Base-by-base conservation (phyloP, 2,113 vertebrate genomes). In the Spea multiplicata region DNA sequence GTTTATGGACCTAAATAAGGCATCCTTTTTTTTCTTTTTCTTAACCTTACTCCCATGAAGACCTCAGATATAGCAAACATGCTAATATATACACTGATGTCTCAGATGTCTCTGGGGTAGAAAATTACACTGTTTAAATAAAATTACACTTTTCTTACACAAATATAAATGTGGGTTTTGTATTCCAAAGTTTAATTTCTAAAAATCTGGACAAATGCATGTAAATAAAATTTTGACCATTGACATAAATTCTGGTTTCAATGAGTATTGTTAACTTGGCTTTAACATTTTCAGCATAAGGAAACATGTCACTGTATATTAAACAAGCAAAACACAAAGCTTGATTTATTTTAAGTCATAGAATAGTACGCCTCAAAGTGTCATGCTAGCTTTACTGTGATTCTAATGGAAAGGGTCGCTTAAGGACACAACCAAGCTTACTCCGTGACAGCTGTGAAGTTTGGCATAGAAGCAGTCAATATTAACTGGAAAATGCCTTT, bases 381-480 rank as follows among this genome's bases (percentile, higher is more conserved):
- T 67, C 8, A 67, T 9, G 30, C 9, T 4, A 17, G 17, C 61
- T 7, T 13, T 4, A 9, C 17, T 30, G 5, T 64, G n/a, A 9
- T 50, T 13, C 48, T 70, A 49, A 70, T 50, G 5, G 67, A 9
- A 50, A 13, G 9, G 48, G 67, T 50, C 45, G n/a, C 50, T 50
- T 70, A 48, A 70, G 67, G 67, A 70, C 67, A 50, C 67, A 3
- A 30, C n/a, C 7, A 13, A 9, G n/a, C 48, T 70, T n/a, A 70
- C n/a, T 0, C 2, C 16, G 13, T 30, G 67, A 70, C 67, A 70
- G 67, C 46, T 49, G 46, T 13, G 13, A 70, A 9, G 48, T 13
- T 8, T 48, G 46, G 67, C 67, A 70, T 50, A 46, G 46, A 70
- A 70, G 50, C 6, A 50, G 12, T 30, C 47, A 9, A 17, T 8